These are phyloP conservation scores for Pristionchus arcanus DNA, from an alignment of 2,888 invertebrate genomes.

Conservation along the genomic window DNA sequence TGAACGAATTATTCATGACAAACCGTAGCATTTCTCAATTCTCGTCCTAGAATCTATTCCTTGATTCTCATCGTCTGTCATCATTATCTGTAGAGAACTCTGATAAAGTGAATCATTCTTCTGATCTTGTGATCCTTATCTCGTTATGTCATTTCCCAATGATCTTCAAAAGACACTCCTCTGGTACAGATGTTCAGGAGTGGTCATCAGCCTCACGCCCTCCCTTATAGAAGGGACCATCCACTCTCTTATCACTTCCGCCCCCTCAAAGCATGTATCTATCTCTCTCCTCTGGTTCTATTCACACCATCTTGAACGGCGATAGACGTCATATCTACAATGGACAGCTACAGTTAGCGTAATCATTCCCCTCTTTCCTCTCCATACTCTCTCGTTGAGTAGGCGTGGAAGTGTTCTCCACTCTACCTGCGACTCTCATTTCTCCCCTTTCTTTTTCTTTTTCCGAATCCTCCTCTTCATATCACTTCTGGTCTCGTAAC, in stretches of 20 bases:
- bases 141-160: not conserved
- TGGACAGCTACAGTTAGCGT: slow-evolving; percentile 47
- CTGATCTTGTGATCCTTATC: not conserved
- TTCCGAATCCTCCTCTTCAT: slow-evolving; percentile 37
- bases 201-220: not conserved
- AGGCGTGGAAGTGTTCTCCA: slow-evolving; percentile 44
- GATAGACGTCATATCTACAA: slow-evolving; percentile 27
- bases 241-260: not conserved
- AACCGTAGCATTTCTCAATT: not conserved
- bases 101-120: slow-evolving; percentile 39
- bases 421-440: slow-evolving; percentile 49
- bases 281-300: not conserved
- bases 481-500: not conserved
- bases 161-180: not conserved
- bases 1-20: slow-evolving; percentile 45
- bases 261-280: not conserved
- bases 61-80: not conserved
- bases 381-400: slow-evolving; percentile 19
- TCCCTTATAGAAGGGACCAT: not conserved
- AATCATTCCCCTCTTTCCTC: slow-evolving; percentile 41
- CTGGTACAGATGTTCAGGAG: slow-evolving; percentile 9
- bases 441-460: slow-evolving; percentile 21
- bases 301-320: slow-evolving; percentile 12
- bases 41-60: not conserved
- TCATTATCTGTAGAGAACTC: slow-evolving; percentile 8